A percentile compares a stretch with the other conserved stretches of the same genome.
phyloP scores from a whole-genome alignment of 2,113 vertebrate genomes.

The Phylloscopus trochiloides region DNA sequence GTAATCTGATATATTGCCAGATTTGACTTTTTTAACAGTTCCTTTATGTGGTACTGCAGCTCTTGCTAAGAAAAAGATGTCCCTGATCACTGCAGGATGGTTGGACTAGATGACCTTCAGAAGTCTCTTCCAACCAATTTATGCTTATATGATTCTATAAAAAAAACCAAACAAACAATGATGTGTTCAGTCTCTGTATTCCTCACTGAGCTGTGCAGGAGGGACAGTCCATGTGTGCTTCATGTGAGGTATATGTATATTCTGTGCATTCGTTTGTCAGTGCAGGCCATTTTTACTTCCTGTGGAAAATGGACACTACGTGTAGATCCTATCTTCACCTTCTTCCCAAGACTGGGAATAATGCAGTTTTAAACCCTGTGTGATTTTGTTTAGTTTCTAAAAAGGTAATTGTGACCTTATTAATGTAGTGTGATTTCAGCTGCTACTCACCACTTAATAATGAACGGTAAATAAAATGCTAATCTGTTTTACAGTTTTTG shows the following conservation, averaged over 20 bases:
- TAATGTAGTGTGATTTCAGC: slow-evolving; percentile 44
- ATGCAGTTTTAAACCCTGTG: background rate
- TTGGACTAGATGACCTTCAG: background rate
- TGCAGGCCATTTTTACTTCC: background rate
- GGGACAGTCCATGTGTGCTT: accelerated
- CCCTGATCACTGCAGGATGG: background rate
- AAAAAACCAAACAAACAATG: background rate
- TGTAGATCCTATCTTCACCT: background rate
- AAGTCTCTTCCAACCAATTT: background rate
- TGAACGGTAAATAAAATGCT: slow-evolving; percentile 64
- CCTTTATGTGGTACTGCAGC: background rate
- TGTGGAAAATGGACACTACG: accelerated
- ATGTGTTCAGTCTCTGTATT: background rate
- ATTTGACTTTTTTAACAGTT: background rate
- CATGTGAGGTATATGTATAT: background rate
- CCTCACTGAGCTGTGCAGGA: background rate
- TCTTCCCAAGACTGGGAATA: background rate
- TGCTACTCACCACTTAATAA: slow-evolving; percentile 59
- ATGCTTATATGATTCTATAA: background rate
- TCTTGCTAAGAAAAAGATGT: background rate
- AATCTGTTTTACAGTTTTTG: slow-evolving; percentile 53
- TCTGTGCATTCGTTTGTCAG: background rate
- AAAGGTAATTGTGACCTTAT: slow-evolving; percentile 50
- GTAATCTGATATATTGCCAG: background rate
- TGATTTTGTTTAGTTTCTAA: slow-evolving; percentile 8